Evolutionary conservation across 2,113 vertebrate genomes (phyloP), one percentile per base, ranked within the genome.

Genomic region (Elgaria multicarinata): DNA sequence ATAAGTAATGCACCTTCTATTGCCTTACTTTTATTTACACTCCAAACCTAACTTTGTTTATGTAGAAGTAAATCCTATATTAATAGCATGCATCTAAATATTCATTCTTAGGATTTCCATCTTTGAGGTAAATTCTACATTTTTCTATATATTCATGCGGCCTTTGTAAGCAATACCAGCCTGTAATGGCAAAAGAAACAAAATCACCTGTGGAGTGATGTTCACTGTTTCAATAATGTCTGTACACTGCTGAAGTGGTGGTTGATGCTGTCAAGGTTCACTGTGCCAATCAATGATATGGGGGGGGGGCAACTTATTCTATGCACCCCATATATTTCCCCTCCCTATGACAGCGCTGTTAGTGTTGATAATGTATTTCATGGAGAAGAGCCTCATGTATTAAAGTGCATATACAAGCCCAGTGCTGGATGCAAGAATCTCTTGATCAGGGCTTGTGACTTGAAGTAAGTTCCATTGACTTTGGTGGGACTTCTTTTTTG

Each of bases 241-340:
- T 31, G 10, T 78, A 14, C 42, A 78, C 13, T 33, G 12, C 16
- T 80, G 44, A 86, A 86, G 39, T 33, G 18, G 46, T 86, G 26
- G 83, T 93, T 87, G 91, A 50, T 81, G 55, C 91, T 87, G 87
- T 92, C 91, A 78, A 4, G 78, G 66, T 1, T 58, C 46, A 82
- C 7, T 74, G 3, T 55, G 50, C 50, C 50, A 88, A 81, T 72
- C 42, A 53, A 16, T 18, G 18, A 80, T 24, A 5, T 5, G 77
- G 28, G 8, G 14, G 3, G 9, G 76, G 26, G 72, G 62, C 12
- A 67, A 16, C 42, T 80, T 46, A 80, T 67, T 71, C 33, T 39
- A 69, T n/a, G 28, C 36, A 33, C 24, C 26, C 39, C 31, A 16
- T 44, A 12, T 71, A 10, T 64, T 20, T 24, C 24, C 13, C 18